These are phyloP conservation scores for Stigmatopora argus DNA, from an alignment of 2,113 vertebrate genomes.

Conservation along the genomic window DNA sequence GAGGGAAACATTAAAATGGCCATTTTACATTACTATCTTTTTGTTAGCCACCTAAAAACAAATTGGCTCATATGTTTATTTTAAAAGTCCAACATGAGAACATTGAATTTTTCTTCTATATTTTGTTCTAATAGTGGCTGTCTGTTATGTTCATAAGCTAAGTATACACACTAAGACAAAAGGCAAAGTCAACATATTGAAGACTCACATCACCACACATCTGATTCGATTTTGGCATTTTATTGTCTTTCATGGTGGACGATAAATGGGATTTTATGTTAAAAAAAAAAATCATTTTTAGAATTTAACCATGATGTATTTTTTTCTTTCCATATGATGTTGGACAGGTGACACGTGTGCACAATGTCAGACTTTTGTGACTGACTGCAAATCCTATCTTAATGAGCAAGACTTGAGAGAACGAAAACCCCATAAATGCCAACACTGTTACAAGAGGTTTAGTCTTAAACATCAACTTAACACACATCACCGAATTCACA, in stretches of 20 bases:
- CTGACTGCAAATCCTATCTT: slow-evolving; percentile 28
- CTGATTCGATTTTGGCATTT: slow-evolving; percentile 1
- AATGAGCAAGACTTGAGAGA: slow-evolving; percentile 45
- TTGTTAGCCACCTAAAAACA: no score
- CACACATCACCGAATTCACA: slow-evolving; percentile 80
- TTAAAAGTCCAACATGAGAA: no score
- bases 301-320: background rate
- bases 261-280: background rate
- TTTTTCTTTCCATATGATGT: background rate
- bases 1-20: no score
- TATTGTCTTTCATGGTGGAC: background rate
- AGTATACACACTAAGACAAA: slow-evolving; percentile 36
- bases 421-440: slow-evolving; percentile 73
- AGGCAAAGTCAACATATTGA: slow-evolving; percentile 34
- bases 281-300: background rate
- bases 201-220: slow-evolving; percentile 18
- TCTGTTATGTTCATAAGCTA: slow-evolving; percentile 3
- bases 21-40: no score
- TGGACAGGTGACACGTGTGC: slow-evolving; percentile 33
- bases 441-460: slow-evolving; percentile 75
- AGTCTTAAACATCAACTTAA: slow-evolving; percentile 83
- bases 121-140: no score
- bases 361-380: slow-evolving; percentile 51
- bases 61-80: no score
- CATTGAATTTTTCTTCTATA: no score